Percentiles rank a stretch among this genome's conserved stretches.
These are phyloP conservation scores for Osmoderma eremita DNA, from an alignment of 2,888 invertebrate genomes.

Conservation along the genomic window DNA sequence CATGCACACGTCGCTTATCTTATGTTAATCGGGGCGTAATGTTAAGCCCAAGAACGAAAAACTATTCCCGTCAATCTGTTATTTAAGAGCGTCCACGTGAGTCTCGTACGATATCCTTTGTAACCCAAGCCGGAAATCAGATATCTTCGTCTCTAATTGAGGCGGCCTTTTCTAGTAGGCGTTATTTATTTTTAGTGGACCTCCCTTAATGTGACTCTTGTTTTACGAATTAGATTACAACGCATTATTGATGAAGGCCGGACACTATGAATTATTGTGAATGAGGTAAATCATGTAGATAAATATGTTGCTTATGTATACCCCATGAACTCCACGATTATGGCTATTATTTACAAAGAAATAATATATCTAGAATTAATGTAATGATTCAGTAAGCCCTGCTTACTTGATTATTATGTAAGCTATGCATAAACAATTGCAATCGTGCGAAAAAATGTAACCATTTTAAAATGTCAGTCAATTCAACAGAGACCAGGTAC, in stretches of 20 bases:
- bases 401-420: no score
- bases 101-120: slow-evolving; percentile 52
- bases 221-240: no score
- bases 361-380: no score
- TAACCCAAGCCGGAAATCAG: slow-evolving; percentile 58
- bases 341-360: no score
- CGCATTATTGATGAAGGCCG: no score
- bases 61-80: slow-evolving; percentile 42
- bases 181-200: slow-evolving; percentile 22
- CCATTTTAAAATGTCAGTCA: no score
- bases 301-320: no score
- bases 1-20: slow-evolving; percentile 1
- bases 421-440: no score
- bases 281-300: background rate
- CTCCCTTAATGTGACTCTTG: background rate
- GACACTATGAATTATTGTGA: background rate
- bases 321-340: no score
- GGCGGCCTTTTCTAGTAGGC: slow-evolving; percentile 13
- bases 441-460: no score
- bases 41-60: slow-evolving; percentile 13
- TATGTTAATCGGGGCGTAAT: slow-evolving; percentile 20
- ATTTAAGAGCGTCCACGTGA: slow-evolving; percentile 54
- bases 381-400: no score
- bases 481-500: no score
- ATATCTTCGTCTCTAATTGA: slow-evolving; percentile 60